Base-by-base conservation (phyloP, 2,888 invertebrate genomes). In the Arctia plantaginis region DNA sequence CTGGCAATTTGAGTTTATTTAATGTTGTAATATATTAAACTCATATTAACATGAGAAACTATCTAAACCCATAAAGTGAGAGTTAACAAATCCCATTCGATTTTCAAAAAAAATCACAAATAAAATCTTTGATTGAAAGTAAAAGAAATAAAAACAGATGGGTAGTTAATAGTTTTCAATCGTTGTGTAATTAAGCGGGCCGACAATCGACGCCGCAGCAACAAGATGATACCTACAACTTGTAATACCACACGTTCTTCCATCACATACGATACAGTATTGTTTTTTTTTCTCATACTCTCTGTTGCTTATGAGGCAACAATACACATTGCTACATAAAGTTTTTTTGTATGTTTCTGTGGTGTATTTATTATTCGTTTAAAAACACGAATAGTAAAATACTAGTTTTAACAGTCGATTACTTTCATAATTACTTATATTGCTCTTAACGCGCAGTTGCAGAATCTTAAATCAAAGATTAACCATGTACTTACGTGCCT, bases 11-110 rank as follows among this genome's bases (percentile, higher is more conserved):
- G 7, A 62, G 18, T 62, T 62, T 30, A 15, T 62, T 15, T 30
- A 62, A 62, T 62, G 8, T 30, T 59, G 27, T 27, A 33, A 33
- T 23, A 33, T 23, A 12, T 39, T 39, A 35, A n/a, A 23, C 8
- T 35, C 23, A 3, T 66, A 65, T 35, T 30, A 47, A 59, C 23
- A 47, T 55, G 12, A 67, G 67, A 59, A 68, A 73, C 35, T 66
- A 71, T 66, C 67, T 30, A 62, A 68, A 68, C 18, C 41, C 66
- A 72, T 79, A 66, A 55, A 77, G 69, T 59, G 35, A 76, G 74
- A 72, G 68, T 23, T 41, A 33, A 80, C 79, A 75, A 77, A 82
- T 80, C 66, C 66, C n/a, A 12, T n/a, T 35, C 8, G 65, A 30
- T 70, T 76, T 80, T 81, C 69, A 66, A 66, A 62, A 68, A n/a